These are phyloP conservation scores for Chiloscyllium punctatum DNA, from an alignment of 2,797 vertebrate genomes.

Conservation along the genomic window DNA sequence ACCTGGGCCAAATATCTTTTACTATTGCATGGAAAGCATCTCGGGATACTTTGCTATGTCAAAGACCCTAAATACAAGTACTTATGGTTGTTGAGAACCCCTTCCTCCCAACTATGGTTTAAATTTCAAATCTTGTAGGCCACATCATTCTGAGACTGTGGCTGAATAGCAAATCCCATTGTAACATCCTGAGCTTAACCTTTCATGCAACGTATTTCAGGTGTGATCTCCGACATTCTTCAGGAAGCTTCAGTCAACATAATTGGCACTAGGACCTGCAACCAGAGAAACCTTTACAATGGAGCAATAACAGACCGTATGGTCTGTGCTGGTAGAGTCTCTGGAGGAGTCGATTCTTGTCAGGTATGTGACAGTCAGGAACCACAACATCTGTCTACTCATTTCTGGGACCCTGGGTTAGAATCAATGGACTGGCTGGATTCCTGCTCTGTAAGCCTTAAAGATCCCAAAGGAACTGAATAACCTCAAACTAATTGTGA, in stretches of 20 bases:
- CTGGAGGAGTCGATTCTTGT: constrained; percentile 79
- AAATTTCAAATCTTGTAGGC: not conserved
- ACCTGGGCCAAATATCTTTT: not conserved
- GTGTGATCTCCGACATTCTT: not conserved
- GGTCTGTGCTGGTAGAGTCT: constrained; percentile 79
- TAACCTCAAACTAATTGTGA: too few relatives aligned
- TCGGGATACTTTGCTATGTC: not conserved
- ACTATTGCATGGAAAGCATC: too few relatives aligned
- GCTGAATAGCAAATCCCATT: too few relatives aligned
- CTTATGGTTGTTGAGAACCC: not conserved
- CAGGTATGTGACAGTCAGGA: constrained; percentile 60
- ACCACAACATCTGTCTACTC: not conserved
- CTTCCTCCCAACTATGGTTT: not conserved
- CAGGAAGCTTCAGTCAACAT: constrained; percentile 71
- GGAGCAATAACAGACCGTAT: constrained; percentile 68
- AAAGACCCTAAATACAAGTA: not conserved
- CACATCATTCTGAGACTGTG: not conserved
- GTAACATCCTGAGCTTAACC: not conserved
- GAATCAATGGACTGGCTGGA: not conserved
- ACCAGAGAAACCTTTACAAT: constrained; percentile 60
- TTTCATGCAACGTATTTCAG: not conserved
- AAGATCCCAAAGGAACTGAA: not conserved
- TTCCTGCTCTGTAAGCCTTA: not conserved
- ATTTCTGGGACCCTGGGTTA: not conserved
- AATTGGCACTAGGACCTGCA: constrained; percentile 66